Percentiles rank a stretch among this genome's conserved stretches.
These are phyloP conservation scores for Taxidea taxus DNA, from an alignment of 2,113 vertebrate species.

Conservation along the genomic window DNA sequence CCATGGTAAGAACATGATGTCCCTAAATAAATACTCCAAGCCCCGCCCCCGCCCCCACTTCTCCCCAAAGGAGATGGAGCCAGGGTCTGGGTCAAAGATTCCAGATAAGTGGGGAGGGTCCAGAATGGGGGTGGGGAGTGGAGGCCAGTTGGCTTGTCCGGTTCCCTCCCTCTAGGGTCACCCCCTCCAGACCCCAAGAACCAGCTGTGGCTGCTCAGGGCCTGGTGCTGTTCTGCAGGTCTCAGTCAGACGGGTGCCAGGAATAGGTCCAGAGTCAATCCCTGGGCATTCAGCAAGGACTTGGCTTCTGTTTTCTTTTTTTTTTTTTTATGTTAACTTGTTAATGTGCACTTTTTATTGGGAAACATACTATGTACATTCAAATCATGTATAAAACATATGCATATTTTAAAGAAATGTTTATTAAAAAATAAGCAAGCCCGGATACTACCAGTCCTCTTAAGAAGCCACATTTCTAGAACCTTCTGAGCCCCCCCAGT, in stretches of 20 bases:
- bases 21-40: conserved; percentile 2
- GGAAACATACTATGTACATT: background rate
- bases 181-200: background rate
- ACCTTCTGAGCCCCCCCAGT: background rate
- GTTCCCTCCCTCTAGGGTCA: too few species aligned
- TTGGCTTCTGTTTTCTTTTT: background rate
- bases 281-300: background rate
- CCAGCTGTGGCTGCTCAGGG: background rate
- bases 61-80: background rate
- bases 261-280: background rate
- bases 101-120: background rate
- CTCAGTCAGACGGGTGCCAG: fast-evolving
- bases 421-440: background rate
- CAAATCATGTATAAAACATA: background rate
- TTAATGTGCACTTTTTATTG: conserved; percentile 5
- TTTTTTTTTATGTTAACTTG: background rate
- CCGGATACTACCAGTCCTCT: background rate
- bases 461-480: background rate
- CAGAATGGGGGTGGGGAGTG: background rate
- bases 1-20: conserved; percentile 31
- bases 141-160: background rate
- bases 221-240: background rate
- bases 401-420: background rate
- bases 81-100: background rate
- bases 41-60: too few species aligned